Evolutionary conservation across 2,113 vertebrate species (phyloP), one percentile per base, ranked within the genome.

Genomic region (Laterallus jamaicensis): DNA sequence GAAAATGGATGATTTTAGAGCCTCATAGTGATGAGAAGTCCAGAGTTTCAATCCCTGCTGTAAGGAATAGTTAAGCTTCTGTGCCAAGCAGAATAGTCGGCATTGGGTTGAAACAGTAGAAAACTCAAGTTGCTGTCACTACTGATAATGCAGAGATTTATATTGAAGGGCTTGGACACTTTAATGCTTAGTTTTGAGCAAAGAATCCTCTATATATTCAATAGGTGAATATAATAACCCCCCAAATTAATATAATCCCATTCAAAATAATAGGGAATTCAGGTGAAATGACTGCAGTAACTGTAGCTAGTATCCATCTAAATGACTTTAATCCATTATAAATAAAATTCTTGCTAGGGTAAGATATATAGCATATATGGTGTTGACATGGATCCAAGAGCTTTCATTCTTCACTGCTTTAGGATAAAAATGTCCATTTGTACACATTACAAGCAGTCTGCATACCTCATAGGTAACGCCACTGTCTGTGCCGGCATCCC

Each of bases 401-500:
- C 50, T 60, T 74, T 40, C 24, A 16, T 24, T 28, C 47, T 55
- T 32, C 13, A 2, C 35, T 35, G 47, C 69, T 71, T 16, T n/a
- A 52, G 74, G 42, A 55, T 6, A 32, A 58, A 76, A 3, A 5
- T 1, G 6, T 42, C 17, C 18, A 47, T 88, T 59, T 74, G 32
- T 49, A 31, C 39, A 19, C 20, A 49, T 8, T 50, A 10, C 12
- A 76, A 54, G 9, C 1, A 21, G 49, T 9, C 20, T 31, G 49
- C 50, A 4, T 87, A 99, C 99, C 99, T 99, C 99, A 11, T 99
- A 99, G 59, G 98, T 98, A 76, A 99, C 98, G 0, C 99, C 99
- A 0, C 98, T 99, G 98, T 99, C 99, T 0, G 99, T 99, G 95
- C 99, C 99, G 1, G 99, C 99, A 26, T 99, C 99, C 99, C 99